Evolutionary conservation across 2,888 invertebrate species (phyloP).

Genomic region (Argyra leucocephala): DNA sequence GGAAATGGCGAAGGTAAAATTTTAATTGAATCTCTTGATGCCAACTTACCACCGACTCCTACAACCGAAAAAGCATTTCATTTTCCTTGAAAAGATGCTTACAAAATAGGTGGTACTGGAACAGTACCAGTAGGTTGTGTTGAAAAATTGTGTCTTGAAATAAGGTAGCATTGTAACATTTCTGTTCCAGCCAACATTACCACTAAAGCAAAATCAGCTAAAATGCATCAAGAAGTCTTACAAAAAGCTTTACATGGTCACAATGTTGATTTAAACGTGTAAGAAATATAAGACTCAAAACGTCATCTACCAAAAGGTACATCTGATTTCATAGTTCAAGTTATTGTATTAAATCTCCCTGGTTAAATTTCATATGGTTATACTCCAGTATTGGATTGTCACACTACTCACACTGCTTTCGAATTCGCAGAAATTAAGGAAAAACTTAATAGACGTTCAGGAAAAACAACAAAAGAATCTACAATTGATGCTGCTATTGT

Average conservation of each 20-base stretch:
- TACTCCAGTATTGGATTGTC: conserved; percentile 97
- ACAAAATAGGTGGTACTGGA: conserved; percentile 99
- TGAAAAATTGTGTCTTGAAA: conserved; percentile 91
- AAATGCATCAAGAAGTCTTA: conserved; percentile 99
- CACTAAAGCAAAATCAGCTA: conserved; percentile 97
- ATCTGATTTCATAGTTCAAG: conserved; percentile 84
- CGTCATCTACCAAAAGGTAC: conserved; percentile 87
- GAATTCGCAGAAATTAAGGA: conserved; percentile 97
- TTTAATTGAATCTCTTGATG: conserved; percentile 90
- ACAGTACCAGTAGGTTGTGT: conserved; percentile 98
- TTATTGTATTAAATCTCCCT: conserved; percentile 97
- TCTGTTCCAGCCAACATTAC: conserved; percentile 92
- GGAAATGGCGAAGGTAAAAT: conserved; percentile 87
- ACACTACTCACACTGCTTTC: conserved; percentile 99
- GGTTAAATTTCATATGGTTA: conserved; percentile 97
- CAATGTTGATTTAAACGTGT: conserved; percentile 99
- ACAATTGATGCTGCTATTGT: conserved; percentile 90
- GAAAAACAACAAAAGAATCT: conserved; percentile 81
- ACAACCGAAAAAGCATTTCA: conserved; percentile 95
- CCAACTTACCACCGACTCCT: conserved; percentile 85
- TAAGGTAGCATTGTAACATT: conserved; percentile 89
- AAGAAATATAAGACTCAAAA: conserved; percentile 97
- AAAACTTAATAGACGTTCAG: conserved; percentile 96
- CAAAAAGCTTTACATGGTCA: conserved; percentile 93
- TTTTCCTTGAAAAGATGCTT: conserved; percentile 93